Conservation (phyloP, 1,140 invertebrate genomes). For the Drosophila jambulina region DNA sequence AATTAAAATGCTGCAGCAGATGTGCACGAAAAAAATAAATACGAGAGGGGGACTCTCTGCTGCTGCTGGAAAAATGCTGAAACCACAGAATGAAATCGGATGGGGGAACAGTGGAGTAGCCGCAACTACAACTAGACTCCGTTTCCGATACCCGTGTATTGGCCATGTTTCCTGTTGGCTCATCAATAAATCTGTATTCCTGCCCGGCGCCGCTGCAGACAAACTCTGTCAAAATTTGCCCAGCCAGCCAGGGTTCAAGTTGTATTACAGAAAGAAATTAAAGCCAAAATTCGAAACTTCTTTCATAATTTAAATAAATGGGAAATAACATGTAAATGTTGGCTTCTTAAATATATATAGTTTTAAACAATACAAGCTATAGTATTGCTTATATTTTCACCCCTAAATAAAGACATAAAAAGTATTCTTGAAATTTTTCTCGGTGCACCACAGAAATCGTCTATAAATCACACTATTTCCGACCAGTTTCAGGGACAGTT, state of each 20-base stretch:
- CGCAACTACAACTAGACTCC: slow-evolving; percentile 38
- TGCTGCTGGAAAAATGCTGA: slow-evolving; percentile 51
- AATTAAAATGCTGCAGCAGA: slow-evolving; percentile 74
- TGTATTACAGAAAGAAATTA: background rate
- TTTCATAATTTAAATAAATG: too few species aligned
- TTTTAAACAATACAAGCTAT: background rate
- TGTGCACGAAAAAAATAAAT: slow-evolving; percentile 30
- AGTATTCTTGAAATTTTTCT: background rate
- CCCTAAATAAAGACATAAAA: background rate
- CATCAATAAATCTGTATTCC: slow-evolving; percentile 80
- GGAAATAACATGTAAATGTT: background rate
- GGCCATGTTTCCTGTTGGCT: slow-evolving; percentile 69
- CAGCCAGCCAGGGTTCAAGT: slow-evolving; percentile 17
- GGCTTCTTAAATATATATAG: too few species aligned
- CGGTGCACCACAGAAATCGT: slow-evolving; percentile 18
- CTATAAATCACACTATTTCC: slow-evolving; percentile 77
- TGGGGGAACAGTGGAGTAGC: slow-evolving; percentile 6
- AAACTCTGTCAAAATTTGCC: slow-evolving; percentile 53
- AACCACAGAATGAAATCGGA: slow-evolving; percentile 54
- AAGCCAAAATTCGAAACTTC: background rate
- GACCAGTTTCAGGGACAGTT: slow-evolving; percentile 56
- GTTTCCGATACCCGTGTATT: slow-evolving; percentile 48
- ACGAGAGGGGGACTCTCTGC: slow-evolving; percentile 2
- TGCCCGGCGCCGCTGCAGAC: slow-evolving; percentile 64
- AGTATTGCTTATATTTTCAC: background rate